Conservation (phyloP, 2,113 vertebrate species). For the Rallus limicola region DNA sequence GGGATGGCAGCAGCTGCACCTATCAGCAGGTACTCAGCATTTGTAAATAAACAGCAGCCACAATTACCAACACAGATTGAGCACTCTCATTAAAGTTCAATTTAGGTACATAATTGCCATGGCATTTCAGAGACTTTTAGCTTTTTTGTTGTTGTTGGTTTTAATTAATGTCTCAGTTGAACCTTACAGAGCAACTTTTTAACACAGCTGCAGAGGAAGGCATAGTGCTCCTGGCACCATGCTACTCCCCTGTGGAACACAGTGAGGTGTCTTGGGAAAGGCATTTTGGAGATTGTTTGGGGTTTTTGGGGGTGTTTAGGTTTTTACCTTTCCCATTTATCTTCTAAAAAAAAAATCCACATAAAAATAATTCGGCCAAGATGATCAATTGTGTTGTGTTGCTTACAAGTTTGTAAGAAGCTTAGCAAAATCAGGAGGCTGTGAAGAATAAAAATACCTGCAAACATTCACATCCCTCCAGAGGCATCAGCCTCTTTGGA, state of each 20-base stretch:
- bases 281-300: not conserved
- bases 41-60: constrained; percentile 54
- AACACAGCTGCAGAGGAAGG: not conserved
- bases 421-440: not conserved
- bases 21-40: constrained; percentile 21
- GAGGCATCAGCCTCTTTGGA: not conserved
- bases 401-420: not conserved
- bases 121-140: constrained; percentile 51
- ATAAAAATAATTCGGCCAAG: not conserved
- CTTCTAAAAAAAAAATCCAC: not conserved
- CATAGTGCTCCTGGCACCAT: not conserved
- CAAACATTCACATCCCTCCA: not conserved
- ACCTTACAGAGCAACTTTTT: not conserved
- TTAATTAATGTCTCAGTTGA: constrained; percentile 33
- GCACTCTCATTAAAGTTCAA: constrained; percentile 58
- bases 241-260: not conserved
- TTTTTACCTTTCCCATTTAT: not conserved
- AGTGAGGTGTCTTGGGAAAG: not conserved
- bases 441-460: constrained; percentile 8
- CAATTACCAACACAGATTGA: constrained; percentile 56
- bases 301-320: too few relatives aligned
- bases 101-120: constrained; percentile 57
- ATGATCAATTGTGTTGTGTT: not conserved
- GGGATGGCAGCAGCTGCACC: not conserved
- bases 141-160: not conserved